Conservation (phyloP, 64 coral and sea anemone species). For the Porites lutea region DNA sequence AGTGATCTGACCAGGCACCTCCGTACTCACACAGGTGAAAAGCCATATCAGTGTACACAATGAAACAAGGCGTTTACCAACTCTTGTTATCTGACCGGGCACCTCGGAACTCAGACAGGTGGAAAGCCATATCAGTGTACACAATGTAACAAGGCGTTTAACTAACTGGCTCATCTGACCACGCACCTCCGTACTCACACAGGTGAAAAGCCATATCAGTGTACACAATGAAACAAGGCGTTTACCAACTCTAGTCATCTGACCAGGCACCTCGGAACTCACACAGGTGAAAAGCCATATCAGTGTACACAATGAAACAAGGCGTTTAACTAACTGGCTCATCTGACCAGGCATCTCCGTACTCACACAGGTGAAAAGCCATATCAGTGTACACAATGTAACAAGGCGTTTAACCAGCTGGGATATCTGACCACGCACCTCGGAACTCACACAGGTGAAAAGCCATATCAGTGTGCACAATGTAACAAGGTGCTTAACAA, state of each 20-base stretch:
- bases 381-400: slow-evolving; percentile 35
- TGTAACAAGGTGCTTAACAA: slow-evolving; percentile 38
- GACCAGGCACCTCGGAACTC: too few relatives aligned
- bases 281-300: too few relatives aligned
- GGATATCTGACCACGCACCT: slow-evolving; percentile 12
- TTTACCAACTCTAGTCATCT: too few relatives aligned
- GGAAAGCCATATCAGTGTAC: slow-evolving; percentile 18
- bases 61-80: slow-evolving; percentile 12
- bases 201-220: too few relatives aligned
- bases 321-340: too few relatives aligned
- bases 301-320: too few relatives aligned
- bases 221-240: too few relatives aligned
- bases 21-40: slow-evolving; percentile 37
- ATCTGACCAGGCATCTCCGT: too few relatives aligned
- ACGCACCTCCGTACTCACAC: background rate
- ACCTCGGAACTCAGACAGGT: slow-evolving; percentile 7
- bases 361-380: background rate
- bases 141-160: slow-evolving; percentile 10
- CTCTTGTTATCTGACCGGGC: background rate
- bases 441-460: background rate
- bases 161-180: background rate
- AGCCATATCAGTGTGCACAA: slow-evolving; percentile 19
- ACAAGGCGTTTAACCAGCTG: slow-evolving; percentile 25
- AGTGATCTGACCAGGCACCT: background rate
- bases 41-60: slow-evolving; percentile 50